phyloP scores from a whole-genome alignment of 1,140 invertebrate genomes.

The Copidosoma floridanum region DNA sequence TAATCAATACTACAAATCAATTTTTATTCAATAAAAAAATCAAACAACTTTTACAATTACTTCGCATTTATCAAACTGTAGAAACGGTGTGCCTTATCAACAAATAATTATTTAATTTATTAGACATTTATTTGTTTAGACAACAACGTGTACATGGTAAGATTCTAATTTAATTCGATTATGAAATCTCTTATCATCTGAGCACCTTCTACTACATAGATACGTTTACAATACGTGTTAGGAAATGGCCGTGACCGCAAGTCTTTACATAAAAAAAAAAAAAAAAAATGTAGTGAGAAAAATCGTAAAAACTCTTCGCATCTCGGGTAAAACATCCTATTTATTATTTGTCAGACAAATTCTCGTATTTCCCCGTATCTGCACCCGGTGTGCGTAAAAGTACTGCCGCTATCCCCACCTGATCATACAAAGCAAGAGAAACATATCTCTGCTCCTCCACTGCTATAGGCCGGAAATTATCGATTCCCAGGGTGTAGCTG shows the following conservation, averaged over 20 bases:
- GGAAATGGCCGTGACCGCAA: neutral
- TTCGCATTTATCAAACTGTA: no score
- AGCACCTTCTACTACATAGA: neutral
- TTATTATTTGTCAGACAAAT: constrained; percentile 1
- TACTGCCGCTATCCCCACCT: no score
- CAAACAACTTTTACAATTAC: no score
- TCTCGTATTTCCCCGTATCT: neutral
- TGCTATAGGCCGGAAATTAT: neutral
- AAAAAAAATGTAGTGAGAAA: constrained; percentile 15
- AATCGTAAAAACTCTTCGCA: constrained; percentile 8
- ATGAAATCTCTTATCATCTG: constrained; percentile 5
- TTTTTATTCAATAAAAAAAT: no score
- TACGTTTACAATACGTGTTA: no score
- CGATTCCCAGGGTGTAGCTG: neutral
- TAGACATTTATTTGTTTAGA: no score
- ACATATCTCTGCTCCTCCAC: neutral
- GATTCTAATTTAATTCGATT: no score
- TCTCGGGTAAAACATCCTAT: constrained; percentile 7
- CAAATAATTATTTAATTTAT: no score
- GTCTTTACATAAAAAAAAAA: constrained; percentile 3
- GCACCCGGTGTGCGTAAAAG: neutral
- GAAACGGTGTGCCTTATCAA: no score
- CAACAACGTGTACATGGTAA: no score
- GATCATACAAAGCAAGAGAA: constrained; percentile 11
- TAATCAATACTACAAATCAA: no score